Evolutionary conservation across 2,797 vertebrate genomes (phyloP).

Genomic region (Crocidura indochinensis): DNA sequence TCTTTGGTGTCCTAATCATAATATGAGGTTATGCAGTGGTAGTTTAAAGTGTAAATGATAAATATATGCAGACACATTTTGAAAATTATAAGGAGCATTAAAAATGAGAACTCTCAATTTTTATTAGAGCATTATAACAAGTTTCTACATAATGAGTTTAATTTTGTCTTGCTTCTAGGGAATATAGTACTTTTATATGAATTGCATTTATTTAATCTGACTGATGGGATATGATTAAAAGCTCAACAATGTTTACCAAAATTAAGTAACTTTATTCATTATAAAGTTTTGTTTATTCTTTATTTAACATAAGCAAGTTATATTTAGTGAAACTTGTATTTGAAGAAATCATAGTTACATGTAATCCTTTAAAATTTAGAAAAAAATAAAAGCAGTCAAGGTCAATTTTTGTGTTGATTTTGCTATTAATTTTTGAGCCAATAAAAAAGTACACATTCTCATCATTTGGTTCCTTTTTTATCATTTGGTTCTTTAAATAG

Average conservation of each 20-base stretch:
- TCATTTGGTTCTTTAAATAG: constrained; percentile 56
- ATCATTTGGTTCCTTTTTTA: constrained; percentile 48
- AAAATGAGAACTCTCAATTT: constrained; percentile 47
- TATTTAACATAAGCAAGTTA: no score
- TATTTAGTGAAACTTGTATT: not conserved
- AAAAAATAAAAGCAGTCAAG: not conserved
- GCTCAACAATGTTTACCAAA: constrained; percentile 49
- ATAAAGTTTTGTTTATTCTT: not conserved
- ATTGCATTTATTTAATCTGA: constrained; percentile 44
- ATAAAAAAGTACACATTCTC: constrained; percentile 59
- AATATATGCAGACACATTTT: constrained; percentile 1
- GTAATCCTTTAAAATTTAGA: constrained; percentile 3
- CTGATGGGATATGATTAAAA: constrained; percentile 39
- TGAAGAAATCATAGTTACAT: not conserved
- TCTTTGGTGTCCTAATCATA: not conserved
- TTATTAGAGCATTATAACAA: not conserved
- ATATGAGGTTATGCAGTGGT: not conserved
- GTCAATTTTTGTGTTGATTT: constrained; percentile 59
- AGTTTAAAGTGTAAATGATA: constrained; percentile 18
- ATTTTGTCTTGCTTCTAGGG: constrained; percentile 56
- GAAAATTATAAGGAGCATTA: constrained; percentile 31
- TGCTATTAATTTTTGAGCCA: constrained; percentile 50
- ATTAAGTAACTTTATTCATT: constrained; percentile 16
- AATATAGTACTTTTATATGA: not conserved
- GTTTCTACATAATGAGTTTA: constrained; percentile 53